A percentile compares a stretch with the other conserved stretches of the same genome.
phyloP scores from a whole-genome alignment of 2,113 vertebrate species.

The Phyllostomus discolor region DNA sequence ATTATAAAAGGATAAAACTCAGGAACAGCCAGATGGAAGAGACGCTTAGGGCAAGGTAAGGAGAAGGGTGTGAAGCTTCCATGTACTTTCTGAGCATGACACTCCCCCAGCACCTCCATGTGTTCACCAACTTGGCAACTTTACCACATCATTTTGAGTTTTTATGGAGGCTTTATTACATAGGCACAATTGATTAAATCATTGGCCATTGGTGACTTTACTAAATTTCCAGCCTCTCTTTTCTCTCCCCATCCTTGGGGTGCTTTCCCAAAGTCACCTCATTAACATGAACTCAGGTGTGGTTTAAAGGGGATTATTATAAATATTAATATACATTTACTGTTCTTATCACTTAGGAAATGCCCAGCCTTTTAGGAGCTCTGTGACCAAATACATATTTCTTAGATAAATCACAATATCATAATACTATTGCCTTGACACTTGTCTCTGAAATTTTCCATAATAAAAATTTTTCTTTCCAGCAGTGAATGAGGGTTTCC shows the following conservation, averaged over 20 bases:
- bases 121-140: neutral
- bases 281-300: neutral
- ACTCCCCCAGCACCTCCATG: neutral
- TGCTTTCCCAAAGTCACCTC: neutral
- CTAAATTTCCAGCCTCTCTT: neutral
- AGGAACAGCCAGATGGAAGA: neutral
- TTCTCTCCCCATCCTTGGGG: neutral
- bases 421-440: neutral
- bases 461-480: neutral
- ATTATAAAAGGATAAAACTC: neutral
- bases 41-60: neutral
- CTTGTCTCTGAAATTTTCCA: conserved; percentile 2
- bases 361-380: neutral
- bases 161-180: neutral
- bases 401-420: neutral
- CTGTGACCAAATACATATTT: neutral
- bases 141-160: neutral
- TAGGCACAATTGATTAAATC: neutral
- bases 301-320: neutral
- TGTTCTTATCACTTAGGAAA: neutral
- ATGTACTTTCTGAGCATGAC: neutral
- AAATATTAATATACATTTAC: neutral
- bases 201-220: neutral
- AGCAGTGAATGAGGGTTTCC: too few species aligned
- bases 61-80: neutral